These are phyloP conservation scores for Serrognathus titanus DNA, from an alignment of 2,888 invertebrate genomes.

Conservation along the genomic window DNA sequence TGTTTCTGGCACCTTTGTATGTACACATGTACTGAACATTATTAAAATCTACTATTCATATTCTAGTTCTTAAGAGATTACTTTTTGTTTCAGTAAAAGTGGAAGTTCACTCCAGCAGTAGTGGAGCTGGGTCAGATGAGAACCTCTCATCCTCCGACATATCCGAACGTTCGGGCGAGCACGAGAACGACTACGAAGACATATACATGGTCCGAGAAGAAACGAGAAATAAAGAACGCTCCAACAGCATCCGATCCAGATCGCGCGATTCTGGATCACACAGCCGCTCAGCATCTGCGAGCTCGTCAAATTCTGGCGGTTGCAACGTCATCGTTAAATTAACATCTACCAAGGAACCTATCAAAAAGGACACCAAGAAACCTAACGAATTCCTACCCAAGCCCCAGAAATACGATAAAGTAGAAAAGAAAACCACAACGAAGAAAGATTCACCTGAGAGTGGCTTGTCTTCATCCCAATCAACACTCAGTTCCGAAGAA, in stretches of 20 bases:
- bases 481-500: slow-evolving; percentile 42
- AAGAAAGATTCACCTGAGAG: slow-evolving; percentile 35
- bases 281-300: slow-evolving; percentile 60
- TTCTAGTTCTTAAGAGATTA: too few species aligned
- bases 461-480: slow-evolving; percentile 46
- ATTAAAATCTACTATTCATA: too few species aligned
- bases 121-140: slow-evolving; percentile 63
- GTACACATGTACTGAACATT: too few species aligned
- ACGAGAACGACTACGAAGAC: slow-evolving; percentile 77
- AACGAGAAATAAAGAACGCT: slow-evolving; percentile 35
- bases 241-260: slow-evolving; percentile 32
- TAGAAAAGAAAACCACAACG: slow-evolving; percentile 28
- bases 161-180: slow-evolving; percentile 51
- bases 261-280: slow-evolving; percentile 67
- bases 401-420: slow-evolving; percentile 43
- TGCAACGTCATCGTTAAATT: slow-evolving; percentile 46
- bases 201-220: slow-evolving; percentile 71
- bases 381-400: slow-evolving; percentile 44
- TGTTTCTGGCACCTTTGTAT: too few species aligned
- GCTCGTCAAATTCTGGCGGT: slow-evolving; percentile 45
- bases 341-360: slow-evolving; percentile 24
- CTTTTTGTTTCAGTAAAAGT: slow-evolving; percentile 66
- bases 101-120: slow-evolving; percentile 76
- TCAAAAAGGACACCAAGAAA: slow-evolving; percentile 30
- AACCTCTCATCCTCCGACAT: slow-evolving; percentile 58